Percentiles rank a stretch among this genome's conserved stretches.
These are phyloP conservation scores for Lepidocyrtinus sp. DNA, from an alignment of 2,888 invertebrate genomes.

Conservation along the genomic window DNA sequence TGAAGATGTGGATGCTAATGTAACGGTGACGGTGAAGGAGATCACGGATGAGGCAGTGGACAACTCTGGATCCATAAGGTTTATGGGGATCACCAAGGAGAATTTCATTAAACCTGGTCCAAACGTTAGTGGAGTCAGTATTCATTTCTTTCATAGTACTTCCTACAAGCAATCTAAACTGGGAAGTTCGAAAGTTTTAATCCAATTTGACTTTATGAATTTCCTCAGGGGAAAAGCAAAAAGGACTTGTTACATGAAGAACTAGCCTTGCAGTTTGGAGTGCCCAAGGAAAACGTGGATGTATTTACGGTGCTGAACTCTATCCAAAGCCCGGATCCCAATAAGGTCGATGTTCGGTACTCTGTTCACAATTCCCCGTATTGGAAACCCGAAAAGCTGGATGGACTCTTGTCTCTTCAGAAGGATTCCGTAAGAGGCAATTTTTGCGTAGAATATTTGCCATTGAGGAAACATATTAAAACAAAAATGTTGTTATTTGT, in stretches of 20 bases:
- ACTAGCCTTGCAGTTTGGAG: slow-evolving; percentile 82
- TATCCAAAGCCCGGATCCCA: slow-evolving; percentile 73
- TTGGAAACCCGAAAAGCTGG: slow-evolving; percentile 88
- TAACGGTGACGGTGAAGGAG: slow-evolving; percentile 88
- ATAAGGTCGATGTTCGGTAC: slow-evolving; percentile 86
- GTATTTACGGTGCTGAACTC: slow-evolving; percentile 91
- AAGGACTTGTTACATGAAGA: slow-evolving; percentile 80
- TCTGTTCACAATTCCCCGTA: slow-evolving; percentile 96
- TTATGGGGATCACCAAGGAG: slow-evolving; percentile 86
- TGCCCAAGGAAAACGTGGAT: slow-evolving; percentile 87
- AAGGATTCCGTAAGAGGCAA: slow-evolving; percentile 74
- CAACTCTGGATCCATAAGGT: slow-evolving; percentile 92
- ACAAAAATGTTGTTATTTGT: too few relatives aligned
- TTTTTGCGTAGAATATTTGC: too few relatives aligned
- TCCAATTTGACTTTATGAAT: too few relatives aligned
- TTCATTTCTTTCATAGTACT: background rate
- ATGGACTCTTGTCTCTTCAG: slow-evolving; percentile 85
- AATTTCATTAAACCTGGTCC: slow-evolving; percentile 79
- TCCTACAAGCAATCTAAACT: too few relatives aligned
- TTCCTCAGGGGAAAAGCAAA: slow-evolving; percentile 78
- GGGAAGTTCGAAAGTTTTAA: too few relatives aligned
- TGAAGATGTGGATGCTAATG: slow-evolving; percentile 82
- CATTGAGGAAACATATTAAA: too few relatives aligned
- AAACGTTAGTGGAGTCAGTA: slow-evolving; percentile 47
- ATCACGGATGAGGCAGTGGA: slow-evolving; percentile 93